phyloP scores from a whole-genome alignment of 2,888 invertebrate species.

The Chironomus riparius region DNA sequence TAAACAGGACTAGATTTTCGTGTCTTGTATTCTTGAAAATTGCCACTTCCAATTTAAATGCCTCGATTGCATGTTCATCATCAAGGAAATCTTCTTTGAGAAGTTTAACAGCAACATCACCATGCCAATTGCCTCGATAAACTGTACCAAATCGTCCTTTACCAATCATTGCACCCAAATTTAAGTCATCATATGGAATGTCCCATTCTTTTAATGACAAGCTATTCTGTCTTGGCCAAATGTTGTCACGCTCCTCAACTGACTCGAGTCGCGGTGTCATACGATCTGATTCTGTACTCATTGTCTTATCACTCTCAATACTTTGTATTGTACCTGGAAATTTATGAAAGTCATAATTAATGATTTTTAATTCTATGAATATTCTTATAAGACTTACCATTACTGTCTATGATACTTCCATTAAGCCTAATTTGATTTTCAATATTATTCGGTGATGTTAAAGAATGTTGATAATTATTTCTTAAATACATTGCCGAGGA shows the following conservation, averaged over 20 bases:
- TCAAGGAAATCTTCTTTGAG: slow-evolving; percentile 85
- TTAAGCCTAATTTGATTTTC: background rate
- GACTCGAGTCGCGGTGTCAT: slow-evolving; percentile 67
- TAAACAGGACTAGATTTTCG: slow-evolving; percentile 95
- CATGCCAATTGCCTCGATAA: slow-evolving; percentile 93
- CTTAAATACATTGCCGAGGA: background rate
- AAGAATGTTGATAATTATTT: slow-evolving; percentile 22
- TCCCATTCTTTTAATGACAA: slow-evolving; percentile 93
- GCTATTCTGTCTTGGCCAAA: slow-evolving; percentile 75
- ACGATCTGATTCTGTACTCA: slow-evolving; percentile 74
- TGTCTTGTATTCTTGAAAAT: slow-evolving; percentile 96
- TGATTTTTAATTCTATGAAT: background rate
- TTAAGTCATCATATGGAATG: slow-evolving; percentile 92
- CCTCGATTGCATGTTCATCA: slow-evolving; percentile 81
- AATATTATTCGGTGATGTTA: slow-evolving; percentile 7
- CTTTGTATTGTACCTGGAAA: slow-evolving; percentile 49
- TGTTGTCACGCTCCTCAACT: slow-evolving; percentile 54
- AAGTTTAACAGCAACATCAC: slow-evolving; percentile 94
- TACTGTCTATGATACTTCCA: slow-evolving; percentile 13
- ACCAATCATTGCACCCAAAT: slow-evolving; percentile 79
- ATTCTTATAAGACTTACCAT: background rate
- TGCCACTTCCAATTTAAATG: slow-evolving; percentile 91
- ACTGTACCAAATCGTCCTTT: slow-evolving; percentile 91
- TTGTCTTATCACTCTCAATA: slow-evolving; percentile 60
- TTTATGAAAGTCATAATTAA: background rate